Evolutionary conservation across 1,140 invertebrate species (phyloP), one percentile per base, ranked within the genome.

Genomic region (Eulimnadia texana): DNA sequence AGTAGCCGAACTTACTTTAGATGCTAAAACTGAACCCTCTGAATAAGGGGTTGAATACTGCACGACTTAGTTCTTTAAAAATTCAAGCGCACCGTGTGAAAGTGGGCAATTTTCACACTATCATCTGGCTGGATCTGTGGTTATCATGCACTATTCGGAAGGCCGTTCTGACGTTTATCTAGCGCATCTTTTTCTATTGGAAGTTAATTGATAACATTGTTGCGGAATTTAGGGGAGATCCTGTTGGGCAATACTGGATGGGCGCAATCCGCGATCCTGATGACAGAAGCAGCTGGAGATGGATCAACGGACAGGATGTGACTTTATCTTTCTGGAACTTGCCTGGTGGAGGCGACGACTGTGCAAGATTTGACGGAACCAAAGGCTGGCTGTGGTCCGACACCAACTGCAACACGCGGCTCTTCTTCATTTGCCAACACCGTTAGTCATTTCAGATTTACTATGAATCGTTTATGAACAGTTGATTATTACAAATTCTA

Each of bases 341-440:
- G 47, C 88, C 88, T 0, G 85, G 86, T 3, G 85, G 83, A 1
- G 81, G 82, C 60, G 87, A 90, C 57, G 86, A 90, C 65, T 95
- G 92, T 69, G 89, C 90, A 2, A 73, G 90, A 47, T 94, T 91
- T 71, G 91, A 94, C 71, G 91, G 91, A 62, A 86, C 86, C 66
- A 90, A 90, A 72, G 90, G 91, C 10, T 95, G 90, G 90, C 79
- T 95, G 0, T 95, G 92, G 92, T 90, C 88, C 1, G 90, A 93
- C 68, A 93, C 90, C 13, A 86, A 92, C 70, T 95, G 92, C 72
- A 83, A 84, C 61, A 80, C 84, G 3, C 80, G 82, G 63, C 76
- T 93, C 23, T 93, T 94, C 74, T 94, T 86, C 72, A 93, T 95
- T 64, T 95, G 92, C 70, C 91, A 95, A 76, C 90, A 94, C 74